phyloP scores from a whole-genome alignment of 64 coral and sea anemone genomes.

The Dendrophyllia cribrosa region DNA sequence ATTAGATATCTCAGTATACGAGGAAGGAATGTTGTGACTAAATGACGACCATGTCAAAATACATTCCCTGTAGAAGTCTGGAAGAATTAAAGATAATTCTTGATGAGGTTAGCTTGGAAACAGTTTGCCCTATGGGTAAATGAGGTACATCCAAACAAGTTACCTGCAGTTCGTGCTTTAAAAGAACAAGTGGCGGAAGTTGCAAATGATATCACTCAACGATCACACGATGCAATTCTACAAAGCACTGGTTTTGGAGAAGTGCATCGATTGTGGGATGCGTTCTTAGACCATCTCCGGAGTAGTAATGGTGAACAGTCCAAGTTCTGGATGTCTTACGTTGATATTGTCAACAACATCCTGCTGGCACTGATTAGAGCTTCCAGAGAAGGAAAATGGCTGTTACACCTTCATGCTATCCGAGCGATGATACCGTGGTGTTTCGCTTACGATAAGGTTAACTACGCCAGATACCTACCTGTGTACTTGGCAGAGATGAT shows the following conservation, averaged over 20 bases:
- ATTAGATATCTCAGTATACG: too few species aligned
- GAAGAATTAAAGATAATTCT: too few species aligned
- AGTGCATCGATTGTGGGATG: constrained; percentile 33
- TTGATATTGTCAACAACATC: constrained; percentile 11
- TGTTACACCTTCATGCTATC: constrained; percentile 39
- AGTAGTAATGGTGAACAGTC: constrained; percentile 32
- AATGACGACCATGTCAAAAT: too few species aligned
- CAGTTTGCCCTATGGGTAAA: constrained; percentile 49
- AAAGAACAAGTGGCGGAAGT: constrained; percentile 6
- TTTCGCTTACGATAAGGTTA: constrained; percentile 57
- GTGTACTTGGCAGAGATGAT: constrained; percentile 13
- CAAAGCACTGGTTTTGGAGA: background rate
- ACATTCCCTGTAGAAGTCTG: too few species aligned
- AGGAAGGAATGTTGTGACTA: too few species aligned
- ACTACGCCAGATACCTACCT: constrained; percentile 30
- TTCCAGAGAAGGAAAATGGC: constrained; percentile 51
- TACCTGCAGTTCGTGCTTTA: background rate
- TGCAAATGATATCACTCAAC: constrained; percentile 12
- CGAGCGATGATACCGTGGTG: constrained; percentile 50
- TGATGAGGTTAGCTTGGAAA: constrained; percentile 26
- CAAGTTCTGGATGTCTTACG: constrained; percentile 46
- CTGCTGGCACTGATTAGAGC: constrained; percentile 49
- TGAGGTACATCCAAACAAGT: constrained; percentile 33
- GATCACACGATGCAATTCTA: constrained; percentile 4
- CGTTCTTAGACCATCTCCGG: constrained; percentile 27